Conservation (phyloP, 2,888 invertebrate genomes). For the Nomada fucata region DNA sequence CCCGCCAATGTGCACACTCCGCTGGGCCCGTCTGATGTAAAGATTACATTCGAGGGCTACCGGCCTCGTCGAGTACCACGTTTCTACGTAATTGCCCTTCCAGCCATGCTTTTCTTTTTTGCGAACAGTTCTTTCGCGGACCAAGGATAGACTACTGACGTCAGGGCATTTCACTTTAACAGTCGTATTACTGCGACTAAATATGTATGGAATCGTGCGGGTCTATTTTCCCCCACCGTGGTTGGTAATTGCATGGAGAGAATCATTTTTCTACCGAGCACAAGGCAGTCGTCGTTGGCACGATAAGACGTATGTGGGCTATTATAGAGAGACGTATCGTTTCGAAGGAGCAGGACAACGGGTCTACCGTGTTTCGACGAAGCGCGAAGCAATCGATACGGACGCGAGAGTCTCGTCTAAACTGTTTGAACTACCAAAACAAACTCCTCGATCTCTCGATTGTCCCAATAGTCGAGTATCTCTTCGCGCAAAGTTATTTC, state of each 20-base stretch:
- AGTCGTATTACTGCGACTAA: too few species aligned
- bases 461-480: constrained; percentile 5
- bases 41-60: constrained; percentile 45
- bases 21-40: constrained; percentile 50
- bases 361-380: constrained; percentile 1
- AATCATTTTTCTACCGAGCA: too few species aligned
- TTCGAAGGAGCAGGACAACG: constrained; percentile 6
- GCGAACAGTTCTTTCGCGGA: not conserved
- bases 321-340: constrained; percentile 3
- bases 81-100: constrained; percentile 2
- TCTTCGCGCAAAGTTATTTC: too few species aligned
- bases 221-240: too few species aligned
- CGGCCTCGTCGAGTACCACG: not conserved
- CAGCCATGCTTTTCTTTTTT: not conserved
- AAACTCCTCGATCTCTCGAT: constrained; percentile 18
- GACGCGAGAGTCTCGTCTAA: constrained; percentile 5
- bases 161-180: too few species aligned
- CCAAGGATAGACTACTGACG: too few species aligned
- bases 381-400: constrained; percentile 38
- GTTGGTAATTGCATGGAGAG: too few species aligned
- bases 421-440: constrained; percentile 22
- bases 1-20: constrained; percentile 55
- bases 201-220: too few species aligned
- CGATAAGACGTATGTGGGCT: not conserved
- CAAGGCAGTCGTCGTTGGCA: too few species aligned